Percentiles rank a stretch among this genome's conserved stretches.
phyloP scores from a whole-genome alignment of 2,888 invertebrate species.

The Syrphus vitripennis region DNA sequence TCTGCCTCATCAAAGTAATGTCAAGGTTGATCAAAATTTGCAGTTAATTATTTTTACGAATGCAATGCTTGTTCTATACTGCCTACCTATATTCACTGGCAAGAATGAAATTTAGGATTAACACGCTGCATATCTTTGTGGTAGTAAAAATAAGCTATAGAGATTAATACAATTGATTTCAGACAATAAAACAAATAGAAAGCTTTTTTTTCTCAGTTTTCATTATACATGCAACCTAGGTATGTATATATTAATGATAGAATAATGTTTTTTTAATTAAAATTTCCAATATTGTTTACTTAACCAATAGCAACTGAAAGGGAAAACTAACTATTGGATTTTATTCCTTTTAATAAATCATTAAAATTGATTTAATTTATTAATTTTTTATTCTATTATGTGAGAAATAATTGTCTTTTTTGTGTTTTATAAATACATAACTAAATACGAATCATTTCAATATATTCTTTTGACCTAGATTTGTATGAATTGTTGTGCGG shows the following conservation, averaged over 20 bases:
- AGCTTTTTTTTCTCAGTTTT: neutral
- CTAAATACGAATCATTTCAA: neutral
- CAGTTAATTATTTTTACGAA: no score
- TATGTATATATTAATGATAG: neutral
- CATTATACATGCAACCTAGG: no score
- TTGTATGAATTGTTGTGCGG: neutral
- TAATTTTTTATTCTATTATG: neutral
- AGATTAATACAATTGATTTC: neutral
- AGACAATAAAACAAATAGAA: neutral
- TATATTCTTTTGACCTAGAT: neutral
- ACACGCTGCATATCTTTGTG: no score
- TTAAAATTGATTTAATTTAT: neutral
- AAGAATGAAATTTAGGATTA: no score
- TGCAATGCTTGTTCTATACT: no score
- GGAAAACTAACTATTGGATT: neutral
- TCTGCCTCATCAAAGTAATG: no score
- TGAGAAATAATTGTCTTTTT: neutral
- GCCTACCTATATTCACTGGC: no score
- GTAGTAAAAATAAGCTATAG: neutral
- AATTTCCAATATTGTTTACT: neutral
- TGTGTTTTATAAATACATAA: neutral
- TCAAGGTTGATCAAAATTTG: no score
- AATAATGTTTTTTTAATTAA: neutral
- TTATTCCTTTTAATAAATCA: neutral
- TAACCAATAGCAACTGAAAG: neutral